Base-by-base conservation (phyloP, 1,140 invertebrate species). In the Agraylea sexmaculata region DNA sequence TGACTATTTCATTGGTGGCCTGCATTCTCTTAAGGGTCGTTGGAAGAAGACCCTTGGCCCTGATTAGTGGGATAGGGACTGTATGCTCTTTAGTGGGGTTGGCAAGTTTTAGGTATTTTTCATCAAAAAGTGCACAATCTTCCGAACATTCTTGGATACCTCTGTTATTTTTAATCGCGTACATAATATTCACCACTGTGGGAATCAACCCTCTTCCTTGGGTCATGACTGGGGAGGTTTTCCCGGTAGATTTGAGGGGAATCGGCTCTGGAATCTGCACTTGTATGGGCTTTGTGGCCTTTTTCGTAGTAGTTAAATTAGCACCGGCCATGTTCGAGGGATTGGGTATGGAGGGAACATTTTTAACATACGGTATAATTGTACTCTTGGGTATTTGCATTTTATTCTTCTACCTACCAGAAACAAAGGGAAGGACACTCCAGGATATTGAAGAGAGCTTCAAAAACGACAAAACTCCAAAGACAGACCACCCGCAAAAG, bases 381-480 rank as follows among this genome's bases (percentile, higher is more conserved):
- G 72, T 78, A 11, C 54, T 78, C 2, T 6, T 77, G 19, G 80
- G 82, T 2, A 70, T 75, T 4, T 51, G 75, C 10, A 64, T 82
- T 20, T 55, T 84, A 28, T 74, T 70, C 38, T 66, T 77, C 20
- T 73, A 76, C 40, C 54, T 89, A 16, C 84, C 86, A 5, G 83
- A 89, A 62, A 89, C 84, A 0, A 84, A 79, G 60, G 80, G 82
- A 7, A 80, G 75, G 49, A 77, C 73, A 15, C 61, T 88, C 36
- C 74, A 84, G 53, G 81, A 88, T 53, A 84, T 88, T 40, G 74
- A 78, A 52, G 66, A 69, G 22, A 57, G 56, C 28, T 75, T 76
- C 49, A 59, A n/a, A n/a, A n/a, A n/a, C n/a, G n/a, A n/a, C n/a
- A n/a, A n/a, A n/a, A n/a, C n/a, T n/a, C n/a, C n/a, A n/a, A n/a